Evolutionary conservation across 2,888 invertebrate genomes (phyloP), one percentile per base, ranked within the genome.

Genomic region (Aquatica leii): DNA sequence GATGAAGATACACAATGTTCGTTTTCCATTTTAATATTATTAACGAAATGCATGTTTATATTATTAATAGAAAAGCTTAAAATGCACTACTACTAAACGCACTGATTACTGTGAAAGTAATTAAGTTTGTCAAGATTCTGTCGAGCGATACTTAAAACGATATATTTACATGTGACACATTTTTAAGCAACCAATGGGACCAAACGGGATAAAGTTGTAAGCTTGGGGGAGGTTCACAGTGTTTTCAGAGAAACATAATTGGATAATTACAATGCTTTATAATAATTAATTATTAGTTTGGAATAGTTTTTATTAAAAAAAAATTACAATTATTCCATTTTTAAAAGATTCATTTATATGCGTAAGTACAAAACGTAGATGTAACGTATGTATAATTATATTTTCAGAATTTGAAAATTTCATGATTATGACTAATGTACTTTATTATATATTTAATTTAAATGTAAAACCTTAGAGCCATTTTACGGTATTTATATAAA

Each of bases 161-260:
- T 70, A 71, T 70, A 71, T 73, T 71, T 71, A 64, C 71, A 72
- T 73, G 69, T 69, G 72, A 72, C 73, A 73, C 65, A 72, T 71
- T 69, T 72, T 61, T 51, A 63, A 62, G 57, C 53, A 51, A 52
- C 76, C 75, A 76, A 76, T 76, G 58, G 65, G 63, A 65, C 54
- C 57, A 68, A 37, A 53, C 31, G 52, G 53, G 18, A 48, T 53
- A 31, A 21, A 35, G 57, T 40, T 49, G 51, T 41, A 52, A 54
- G 43, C 6, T 9, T 53, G 61, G 53, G 53, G 65, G 61, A 61
- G 61, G 65, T 41, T 48, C 57, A 40, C 55, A 40, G 41, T 17
- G 31, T 60, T 61, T 52, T 17, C 24, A 67, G 53, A 62, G 49
- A 21, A 20, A 43, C 59, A 53, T 62, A 61, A 70, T 72, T 73